These are phyloP conservation scores for Epizoanthus stellaris DNA, from an alignment of 92 coral and sea anemone genomes.

Conservation along the genomic window DNA sequence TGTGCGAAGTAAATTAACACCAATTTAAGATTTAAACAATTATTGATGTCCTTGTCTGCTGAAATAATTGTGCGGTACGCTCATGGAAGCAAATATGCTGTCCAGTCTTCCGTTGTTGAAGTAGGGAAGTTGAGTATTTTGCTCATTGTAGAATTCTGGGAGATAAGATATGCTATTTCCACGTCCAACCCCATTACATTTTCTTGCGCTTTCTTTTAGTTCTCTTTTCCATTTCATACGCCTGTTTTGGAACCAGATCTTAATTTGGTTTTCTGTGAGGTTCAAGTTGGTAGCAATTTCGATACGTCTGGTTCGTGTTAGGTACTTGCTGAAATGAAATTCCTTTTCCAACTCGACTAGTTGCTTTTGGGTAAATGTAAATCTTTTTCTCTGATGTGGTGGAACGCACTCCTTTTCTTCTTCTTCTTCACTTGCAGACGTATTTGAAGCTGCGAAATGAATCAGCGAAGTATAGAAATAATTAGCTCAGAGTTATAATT, in stretches of 20 bases:
- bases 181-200: slow-evolving; percentile 15
- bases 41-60: slow-evolving; percentile 23
- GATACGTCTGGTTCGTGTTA: slow-evolving; percentile 90
- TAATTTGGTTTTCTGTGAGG: slow-evolving; percentile 95
- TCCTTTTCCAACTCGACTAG: slow-evolving; percentile 97
- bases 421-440: slow-evolving; percentile 18
- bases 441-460: slow-evolving; percentile 16
- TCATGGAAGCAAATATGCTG: slow-evolving; percentile 33
- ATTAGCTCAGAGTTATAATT: too few species aligned
- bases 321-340: slow-evolving; percentile 96
- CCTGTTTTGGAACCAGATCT: slow-evolving; percentile 99
- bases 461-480: neutral
- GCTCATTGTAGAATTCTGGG: slow-evolving; percentile 22
- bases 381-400: slow-evolving; percentile 78
- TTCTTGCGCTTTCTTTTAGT: slow-evolving; percentile 70
- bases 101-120: slow-evolving; percentile 34
- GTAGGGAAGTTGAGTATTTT: slow-evolving; percentile 11
- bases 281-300: slow-evolving; percentile 94
- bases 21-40: neutral
- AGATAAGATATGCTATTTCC: slow-evolving; percentile 12
- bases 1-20: neutral
- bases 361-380: slow-evolving; percentile 95
- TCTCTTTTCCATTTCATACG: slow-evolving; percentile 99
- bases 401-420: slow-evolving; percentile 25
- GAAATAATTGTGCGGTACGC: slow-evolving; percentile 25